phyloP scores from a whole-genome alignment of 2,888 invertebrate genomes.

The Halocaridina rubra region DNA sequence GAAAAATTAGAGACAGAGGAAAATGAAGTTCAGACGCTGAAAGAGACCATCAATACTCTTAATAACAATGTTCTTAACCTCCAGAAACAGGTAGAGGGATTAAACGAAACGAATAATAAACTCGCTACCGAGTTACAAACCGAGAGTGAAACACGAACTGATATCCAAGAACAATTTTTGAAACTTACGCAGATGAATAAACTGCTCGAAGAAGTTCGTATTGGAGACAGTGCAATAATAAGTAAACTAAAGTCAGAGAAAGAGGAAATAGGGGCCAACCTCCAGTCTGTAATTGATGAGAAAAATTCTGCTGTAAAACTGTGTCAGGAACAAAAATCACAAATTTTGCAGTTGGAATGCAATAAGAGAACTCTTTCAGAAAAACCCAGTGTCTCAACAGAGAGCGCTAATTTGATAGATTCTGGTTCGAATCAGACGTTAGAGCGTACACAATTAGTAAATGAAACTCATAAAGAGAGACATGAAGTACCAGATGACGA shows the following conservation, averaged over 20 bases:
- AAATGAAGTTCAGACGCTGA: not conserved
- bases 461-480: not conserved
- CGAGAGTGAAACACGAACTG: constrained; percentile 34
- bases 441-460: not conserved
- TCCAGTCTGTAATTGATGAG: not conserved
- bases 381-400: not conserved
- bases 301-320: not conserved
- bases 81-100: constrained; percentile 47
- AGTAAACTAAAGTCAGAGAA: not conserved
- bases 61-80: constrained; percentile 42
- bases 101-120: constrained; percentile 35
- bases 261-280: not conserved
- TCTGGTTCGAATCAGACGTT: not conserved
- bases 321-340: not conserved
- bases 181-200: not conserved
- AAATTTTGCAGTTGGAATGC: not conserved
- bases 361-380: not conserved
- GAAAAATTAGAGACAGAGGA: constrained; percentile 9
- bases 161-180: constrained; percentile 25
- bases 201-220: not conserved
- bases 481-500: no score
- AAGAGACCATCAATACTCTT: constrained; percentile 15
- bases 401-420: not conserved
- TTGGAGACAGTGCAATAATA: not conserved
- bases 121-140: constrained; percentile 30